These are phyloP conservation scores for Leptosomus discolor DNA, from an alignment of 2,113 vertebrate genomes.

Conservation along the genomic window DNA sequence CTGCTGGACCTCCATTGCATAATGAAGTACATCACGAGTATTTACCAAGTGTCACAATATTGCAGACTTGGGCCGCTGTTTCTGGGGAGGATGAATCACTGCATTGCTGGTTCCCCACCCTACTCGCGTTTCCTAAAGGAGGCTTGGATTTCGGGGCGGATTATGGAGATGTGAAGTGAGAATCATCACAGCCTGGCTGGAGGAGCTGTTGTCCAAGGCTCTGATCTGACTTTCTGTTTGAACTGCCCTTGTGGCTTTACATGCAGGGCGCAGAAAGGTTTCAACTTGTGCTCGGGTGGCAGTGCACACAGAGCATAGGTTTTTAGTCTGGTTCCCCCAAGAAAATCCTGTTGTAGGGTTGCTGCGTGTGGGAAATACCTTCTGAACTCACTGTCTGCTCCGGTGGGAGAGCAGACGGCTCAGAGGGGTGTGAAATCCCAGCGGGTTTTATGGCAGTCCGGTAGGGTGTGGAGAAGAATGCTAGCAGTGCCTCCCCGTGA, in stretches of 20 bases:
- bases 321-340: neutral
- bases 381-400: neutral
- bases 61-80: slow-evolving; percentile 21
- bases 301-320: neutral
- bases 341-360: neutral
- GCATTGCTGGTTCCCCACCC: slow-evolving; percentile 38
- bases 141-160: neutral
- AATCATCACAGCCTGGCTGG: neutral
- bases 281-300: neutral
- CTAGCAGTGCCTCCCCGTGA: neutral
- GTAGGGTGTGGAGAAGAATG: neutral
- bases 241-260: neutral
- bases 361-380: rapidly evolving
- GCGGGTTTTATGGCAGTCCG: rapidly evolving
- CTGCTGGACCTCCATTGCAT: slow-evolving; percentile 56
- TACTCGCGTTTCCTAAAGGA: neutral
- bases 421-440: neutral
- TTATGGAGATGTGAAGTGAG: neutral
- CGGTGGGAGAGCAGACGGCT: neutral
- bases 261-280: neutral
- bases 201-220: neutral
- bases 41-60: slow-evolving; percentile 55
- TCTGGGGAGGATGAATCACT: slow-evolving; percentile 49
- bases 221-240: neutral
- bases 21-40: slow-evolving; percentile 60